phyloP scores from a whole-genome alignment of 2,113 vertebrate species.

The Alouatta palliata region DNA sequence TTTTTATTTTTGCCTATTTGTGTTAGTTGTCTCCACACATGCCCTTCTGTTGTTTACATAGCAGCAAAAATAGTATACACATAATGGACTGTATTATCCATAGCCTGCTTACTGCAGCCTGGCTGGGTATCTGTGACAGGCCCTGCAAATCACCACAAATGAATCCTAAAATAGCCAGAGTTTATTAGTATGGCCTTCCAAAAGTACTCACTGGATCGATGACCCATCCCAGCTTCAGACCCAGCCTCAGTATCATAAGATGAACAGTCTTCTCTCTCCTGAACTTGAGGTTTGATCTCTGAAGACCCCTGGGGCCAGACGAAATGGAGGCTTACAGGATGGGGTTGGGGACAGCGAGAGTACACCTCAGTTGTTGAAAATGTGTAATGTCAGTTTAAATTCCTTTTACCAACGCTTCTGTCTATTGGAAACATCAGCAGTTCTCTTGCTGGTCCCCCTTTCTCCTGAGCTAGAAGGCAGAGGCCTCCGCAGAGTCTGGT shows the following conservation, averaged over 20 bases:
- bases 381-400: background rate
- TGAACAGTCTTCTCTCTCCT: background rate
- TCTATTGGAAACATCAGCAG: background rate
- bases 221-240: background rate
- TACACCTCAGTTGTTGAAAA: no score
- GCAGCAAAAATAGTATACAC: background rate
- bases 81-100: no score
- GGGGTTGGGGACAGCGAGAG: rapidly evolving
- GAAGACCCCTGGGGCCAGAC: background rate
- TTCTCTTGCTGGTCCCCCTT: background rate
- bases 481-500: background rate
- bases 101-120: rapidly evolving
- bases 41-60: background rate
- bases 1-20: background rate
- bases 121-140: background rate
- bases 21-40: background rate
- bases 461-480: background rate
- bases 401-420: background rate
- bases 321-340: background rate
- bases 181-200: background rate
- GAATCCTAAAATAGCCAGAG: background rate
- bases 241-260: no score
- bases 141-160: background rate
- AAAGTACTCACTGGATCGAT: background rate
- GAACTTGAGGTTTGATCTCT: background rate